Evolutionary conservation across 2,113 vertebrate species (phyloP).

Genomic region (Seriola aureovittata): DNA sequence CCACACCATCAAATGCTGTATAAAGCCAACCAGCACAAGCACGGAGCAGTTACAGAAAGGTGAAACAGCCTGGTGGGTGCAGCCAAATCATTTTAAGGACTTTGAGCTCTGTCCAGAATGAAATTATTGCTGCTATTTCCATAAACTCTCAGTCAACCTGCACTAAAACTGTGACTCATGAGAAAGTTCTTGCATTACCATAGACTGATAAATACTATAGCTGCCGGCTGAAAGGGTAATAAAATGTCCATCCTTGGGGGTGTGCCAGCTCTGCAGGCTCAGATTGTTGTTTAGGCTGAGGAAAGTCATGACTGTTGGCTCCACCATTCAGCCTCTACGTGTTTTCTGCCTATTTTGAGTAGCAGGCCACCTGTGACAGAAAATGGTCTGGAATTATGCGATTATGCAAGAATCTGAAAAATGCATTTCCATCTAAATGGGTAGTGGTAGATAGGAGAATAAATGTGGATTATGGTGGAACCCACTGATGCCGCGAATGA

Average conservation of each 20-base stretch:
- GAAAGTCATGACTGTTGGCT: not conserved
- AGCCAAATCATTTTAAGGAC: not conserved
- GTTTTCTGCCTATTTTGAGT: not conserved
- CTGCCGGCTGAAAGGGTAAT: conserved; percentile 10
- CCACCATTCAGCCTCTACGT: not conserved
- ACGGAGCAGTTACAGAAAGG: not conserved
- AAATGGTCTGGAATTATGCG: not conserved
- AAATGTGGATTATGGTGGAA: not conserved
- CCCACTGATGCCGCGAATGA: not conserved
- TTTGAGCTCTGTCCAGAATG: not conserved
- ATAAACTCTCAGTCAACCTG: conserved; percentile 10
- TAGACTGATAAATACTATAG: conserved; percentile 7
- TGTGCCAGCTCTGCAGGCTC: not conserved
- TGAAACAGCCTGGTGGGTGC: not conserved
- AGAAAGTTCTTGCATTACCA: not conserved
- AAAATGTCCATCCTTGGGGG: conserved; percentile 10
- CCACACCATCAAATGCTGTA: not conserved
- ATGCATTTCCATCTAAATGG: not conserved
- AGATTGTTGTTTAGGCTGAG: not conserved
- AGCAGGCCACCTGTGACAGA: not conserved
- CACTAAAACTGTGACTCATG: conserved; percentile 19
- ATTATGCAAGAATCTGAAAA: too few species aligned
- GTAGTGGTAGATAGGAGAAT: not conserved
- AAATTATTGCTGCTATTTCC: conserved; percentile 1
- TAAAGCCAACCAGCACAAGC: not conserved